Evolutionary conservation across 2,113 vertebrate species (phyloP).

Genomic region (Strix aluco): DNA sequence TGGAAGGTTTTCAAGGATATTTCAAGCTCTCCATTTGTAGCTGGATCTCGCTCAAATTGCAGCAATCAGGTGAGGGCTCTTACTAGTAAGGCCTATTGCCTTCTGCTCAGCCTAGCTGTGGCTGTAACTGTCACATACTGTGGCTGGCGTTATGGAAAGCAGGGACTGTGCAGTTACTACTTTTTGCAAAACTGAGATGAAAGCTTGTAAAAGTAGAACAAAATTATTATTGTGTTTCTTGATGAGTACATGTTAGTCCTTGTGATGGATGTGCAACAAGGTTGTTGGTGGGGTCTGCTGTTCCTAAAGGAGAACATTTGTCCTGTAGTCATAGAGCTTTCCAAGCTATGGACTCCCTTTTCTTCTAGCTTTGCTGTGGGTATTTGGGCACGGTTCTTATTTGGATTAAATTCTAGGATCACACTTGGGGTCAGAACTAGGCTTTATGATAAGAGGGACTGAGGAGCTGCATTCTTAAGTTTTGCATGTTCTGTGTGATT

Average conservation of each 20-base stretch:
- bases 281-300: too few species aligned
- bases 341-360: background rate
- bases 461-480: background rate
- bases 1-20: accelerated
- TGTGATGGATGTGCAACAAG: background rate
- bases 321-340: background rate
- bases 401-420: background rate
- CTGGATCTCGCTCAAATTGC: background rate
- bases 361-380: background rate
- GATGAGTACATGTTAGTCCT: background rate
- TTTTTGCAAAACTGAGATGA: background rate
- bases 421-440: background rate
- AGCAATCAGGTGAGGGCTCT: background rate
- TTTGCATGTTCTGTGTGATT: background rate
- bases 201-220: background rate
- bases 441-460: background rate
- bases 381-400: background rate
- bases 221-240: background rate
- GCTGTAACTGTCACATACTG: background rate
- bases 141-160: background rate
- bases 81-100: background rate
- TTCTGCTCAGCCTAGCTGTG: background rate
- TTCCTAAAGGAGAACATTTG: too few species aligned
- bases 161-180: background rate
- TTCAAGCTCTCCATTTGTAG: background rate